Evolutionary conservation across 2,888 invertebrate species (phyloP).

Genomic region (Papilio protenor): DNA sequence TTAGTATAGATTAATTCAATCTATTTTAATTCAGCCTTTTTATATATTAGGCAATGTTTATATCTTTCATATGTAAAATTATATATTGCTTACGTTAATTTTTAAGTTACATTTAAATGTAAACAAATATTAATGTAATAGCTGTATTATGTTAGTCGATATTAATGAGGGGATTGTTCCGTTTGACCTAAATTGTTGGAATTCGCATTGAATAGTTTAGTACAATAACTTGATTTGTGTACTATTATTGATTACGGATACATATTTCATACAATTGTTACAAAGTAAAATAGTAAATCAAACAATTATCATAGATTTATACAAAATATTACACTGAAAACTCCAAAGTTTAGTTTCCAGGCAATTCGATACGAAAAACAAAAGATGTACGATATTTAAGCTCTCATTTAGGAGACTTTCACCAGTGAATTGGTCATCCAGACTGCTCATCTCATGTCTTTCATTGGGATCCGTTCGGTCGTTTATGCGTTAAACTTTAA

Average conservation of each 20-base stretch:
- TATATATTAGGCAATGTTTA: too few relatives aligned
- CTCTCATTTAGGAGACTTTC: too few relatives aligned
- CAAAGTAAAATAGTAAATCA: background rate
- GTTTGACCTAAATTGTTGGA: slow-evolving; percentile 27
- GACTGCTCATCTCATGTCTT: too few relatives aligned
- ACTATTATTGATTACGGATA: slow-evolving; percentile 16
- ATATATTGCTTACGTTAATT: too few relatives aligned
- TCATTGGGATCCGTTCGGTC: too few relatives aligned
- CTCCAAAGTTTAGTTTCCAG: background rate
- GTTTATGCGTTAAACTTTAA: too few relatives aligned
- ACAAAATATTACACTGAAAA: background rate
- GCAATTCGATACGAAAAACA: too few relatives aligned
- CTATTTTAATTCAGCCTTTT: background rate
- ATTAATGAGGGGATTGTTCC: slow-evolving; percentile 29
- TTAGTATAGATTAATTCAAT: background rate
- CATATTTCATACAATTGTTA: background rate
- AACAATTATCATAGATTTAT: background rate
- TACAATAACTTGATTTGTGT: slow-evolving; percentile 25
- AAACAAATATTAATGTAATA: background rate
- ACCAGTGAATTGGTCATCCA: too few relatives aligned
- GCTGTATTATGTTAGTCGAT: slow-evolving; percentile 4
- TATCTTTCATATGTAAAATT: too few relatives aligned
- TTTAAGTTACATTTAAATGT: too few relatives aligned
- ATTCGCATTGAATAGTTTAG: slow-evolving; percentile 14
- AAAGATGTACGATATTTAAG: too few relatives aligned